phyloP scores from a whole-genome alignment of 2,113 vertebrate genomes.

The Trichechus manatus region DNA sequence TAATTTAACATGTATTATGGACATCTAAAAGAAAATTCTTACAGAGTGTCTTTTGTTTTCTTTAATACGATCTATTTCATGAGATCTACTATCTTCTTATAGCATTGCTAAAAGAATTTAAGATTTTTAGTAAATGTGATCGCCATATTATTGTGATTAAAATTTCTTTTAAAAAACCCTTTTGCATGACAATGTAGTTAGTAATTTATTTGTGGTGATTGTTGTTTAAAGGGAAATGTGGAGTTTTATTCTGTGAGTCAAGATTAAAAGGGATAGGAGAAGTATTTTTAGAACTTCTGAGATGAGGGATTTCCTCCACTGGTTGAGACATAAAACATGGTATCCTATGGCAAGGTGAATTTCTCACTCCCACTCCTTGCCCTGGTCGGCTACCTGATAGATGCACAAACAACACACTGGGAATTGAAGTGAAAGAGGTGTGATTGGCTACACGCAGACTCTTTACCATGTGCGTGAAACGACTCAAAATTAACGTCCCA shows the following conservation, averaged over 20 bases:
- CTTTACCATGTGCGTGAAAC: background rate
- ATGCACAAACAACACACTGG: background rate
- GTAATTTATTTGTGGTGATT: constrained; percentile 12
- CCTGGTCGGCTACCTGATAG: background rate
- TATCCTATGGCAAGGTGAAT: background rate
- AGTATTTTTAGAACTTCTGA: background rate
- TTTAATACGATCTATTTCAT: background rate
- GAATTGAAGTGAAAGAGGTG: background rate
- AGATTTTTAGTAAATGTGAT: constrained; percentile 38
- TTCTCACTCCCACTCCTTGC: background rate
- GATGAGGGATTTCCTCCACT: background rate
- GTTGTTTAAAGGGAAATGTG: constrained; percentile 11
- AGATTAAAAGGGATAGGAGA: background rate
- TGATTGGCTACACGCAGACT: background rate
- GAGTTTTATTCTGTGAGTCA: constrained; percentile 24
- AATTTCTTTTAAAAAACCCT: background rate
- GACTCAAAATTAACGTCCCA: background rate
- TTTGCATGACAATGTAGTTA: constrained; percentile 23
- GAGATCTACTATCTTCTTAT: background rate
- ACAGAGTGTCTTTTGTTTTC: constrained; percentile 46
- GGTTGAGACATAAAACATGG: background rate
- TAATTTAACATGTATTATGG: constrained; percentile 39
- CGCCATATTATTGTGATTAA: constrained; percentile 32
- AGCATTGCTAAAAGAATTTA: background rate
- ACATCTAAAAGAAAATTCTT: constrained; percentile 37